Percentiles rank a stretch among this genome's conserved stretches.
Evolutionary conservation across 2,113 vertebrate species (phyloP).

Genomic region (Centropristis striata): DNA sequence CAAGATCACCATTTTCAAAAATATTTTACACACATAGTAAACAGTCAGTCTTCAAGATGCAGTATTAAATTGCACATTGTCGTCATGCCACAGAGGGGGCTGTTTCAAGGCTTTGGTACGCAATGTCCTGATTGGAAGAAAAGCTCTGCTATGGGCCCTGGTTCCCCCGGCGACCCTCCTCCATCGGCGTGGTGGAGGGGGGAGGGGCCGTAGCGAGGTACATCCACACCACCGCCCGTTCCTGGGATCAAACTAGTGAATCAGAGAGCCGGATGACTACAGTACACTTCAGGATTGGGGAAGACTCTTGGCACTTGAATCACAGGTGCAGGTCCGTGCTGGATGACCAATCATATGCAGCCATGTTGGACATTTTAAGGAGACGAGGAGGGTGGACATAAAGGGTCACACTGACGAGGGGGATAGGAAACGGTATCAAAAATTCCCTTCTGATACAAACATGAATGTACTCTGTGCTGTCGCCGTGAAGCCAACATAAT

Average conservation of each 20-base stretch:
- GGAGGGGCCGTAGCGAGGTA: slow-evolving; percentile 36
- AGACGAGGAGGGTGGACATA: slow-evolving; percentile 10
- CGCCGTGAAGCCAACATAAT: slow-evolving; percentile 18
- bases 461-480: slow-evolving; percentile 54
- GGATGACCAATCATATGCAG: slow-evolving; percentile 69
- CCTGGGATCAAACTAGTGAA: slow-evolving; percentile 51
- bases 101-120: slow-evolving; percentile 86
- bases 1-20: slow-evolving; percentile 76
- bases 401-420: slow-evolving; percentile 38
- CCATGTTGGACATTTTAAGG: slow-evolving; percentile 49
- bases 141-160: slow-evolving; percentile 56
- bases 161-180: not conserved
- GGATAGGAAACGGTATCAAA: slow-evolving; percentile 48
- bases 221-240: slow-evolving; percentile 45
- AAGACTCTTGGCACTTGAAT: slow-evolving; percentile 82
- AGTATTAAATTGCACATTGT: slow-evolving; percentile 80
- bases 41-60: slow-evolving; percentile 86
- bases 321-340: slow-evolving; percentile 78
- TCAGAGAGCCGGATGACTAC: slow-evolving; percentile 66
- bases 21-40: slow-evolving; percentile 79
- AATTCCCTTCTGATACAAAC: slow-evolving; percentile 51
- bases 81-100: slow-evolving; percentile 76
- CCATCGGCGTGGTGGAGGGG: not conserved
- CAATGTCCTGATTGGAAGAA: slow-evolving; percentile 83
- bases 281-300: slow-evolving; percentile 79